These are phyloP conservation scores for Drosophila kohkoa DNA, from an alignment of 1,140 invertebrate species.

Conservation along the genomic window DNA sequence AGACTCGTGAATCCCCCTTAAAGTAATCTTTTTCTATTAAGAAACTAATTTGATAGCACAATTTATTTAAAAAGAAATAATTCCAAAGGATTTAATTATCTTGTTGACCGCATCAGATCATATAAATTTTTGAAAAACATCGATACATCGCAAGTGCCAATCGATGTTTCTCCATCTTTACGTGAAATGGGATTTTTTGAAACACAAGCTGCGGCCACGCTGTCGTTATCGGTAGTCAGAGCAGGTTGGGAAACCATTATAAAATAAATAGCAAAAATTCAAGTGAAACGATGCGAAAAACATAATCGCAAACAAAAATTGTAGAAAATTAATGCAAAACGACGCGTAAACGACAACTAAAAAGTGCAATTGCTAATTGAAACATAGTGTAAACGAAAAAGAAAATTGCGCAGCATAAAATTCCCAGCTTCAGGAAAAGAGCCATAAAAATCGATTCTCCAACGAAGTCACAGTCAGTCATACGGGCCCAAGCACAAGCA, in stretches of 20 bases:
- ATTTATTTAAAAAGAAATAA: no score
- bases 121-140: no score
- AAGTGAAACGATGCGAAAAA: constrained; percentile 66
- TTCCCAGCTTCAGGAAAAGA: constrained; percentile 59
- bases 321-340: constrained; percentile 43
- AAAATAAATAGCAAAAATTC: constrained; percentile 60
- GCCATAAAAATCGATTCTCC: constrained; percentile 82
- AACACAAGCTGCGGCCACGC: constrained; percentile 20
- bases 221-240: constrained; percentile 50
- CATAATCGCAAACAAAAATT: constrained; percentile 54
- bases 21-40: no score
- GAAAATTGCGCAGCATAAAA: constrained; percentile 42
- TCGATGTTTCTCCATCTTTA: background rate
- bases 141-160: no score
- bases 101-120: no score
- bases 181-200: background rate
- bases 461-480: constrained; percentile 69
- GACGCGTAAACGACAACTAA: constrained; percentile 48
- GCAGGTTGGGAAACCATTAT: constrained; percentile 54
- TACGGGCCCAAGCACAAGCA: constrained; percentile 13
- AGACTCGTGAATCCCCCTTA: no score
- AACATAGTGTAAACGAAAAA: constrained; percentile 5
- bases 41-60: no score
- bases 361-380: constrained; percentile 37
- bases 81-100: no score